phyloP scores from a whole-genome alignment of 2,797 vertebrate species.

The Alectoris magna region DNA sequence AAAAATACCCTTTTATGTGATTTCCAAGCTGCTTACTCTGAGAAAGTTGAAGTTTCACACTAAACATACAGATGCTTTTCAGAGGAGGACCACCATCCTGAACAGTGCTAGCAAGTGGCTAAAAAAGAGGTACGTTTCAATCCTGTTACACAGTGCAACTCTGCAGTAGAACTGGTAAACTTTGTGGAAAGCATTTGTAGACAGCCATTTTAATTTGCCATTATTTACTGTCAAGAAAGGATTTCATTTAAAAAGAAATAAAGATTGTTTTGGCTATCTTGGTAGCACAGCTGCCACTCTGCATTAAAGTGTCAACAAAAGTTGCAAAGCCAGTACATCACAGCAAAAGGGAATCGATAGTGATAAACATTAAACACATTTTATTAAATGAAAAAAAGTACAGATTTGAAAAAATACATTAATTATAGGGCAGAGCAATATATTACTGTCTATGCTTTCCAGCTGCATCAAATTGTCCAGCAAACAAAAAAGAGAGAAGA shows the following conservation, averaged over 20 bases:
- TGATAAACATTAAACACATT: not conserved
- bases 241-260: conserved; percentile 17
- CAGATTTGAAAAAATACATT: not conserved
- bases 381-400: not conserved
- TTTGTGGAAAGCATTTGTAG: not conserved
- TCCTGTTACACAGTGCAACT: not conserved
- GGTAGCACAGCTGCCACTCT: conserved; percentile 5
- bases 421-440: not conserved
- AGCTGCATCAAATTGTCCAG: not conserved
- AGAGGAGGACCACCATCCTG: not conserved
- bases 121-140: not conserved
- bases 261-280: conserved; percentile 11
- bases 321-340: conserved; percentile 17
- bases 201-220: not conserved
- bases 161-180: not conserved
- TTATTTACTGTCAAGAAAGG: not conserved
- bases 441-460: not conserved
- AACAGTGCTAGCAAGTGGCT: not conserved
- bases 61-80: not conserved
- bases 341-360: not conserved
- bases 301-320: conserved; percentile 28
- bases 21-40: not conserved
- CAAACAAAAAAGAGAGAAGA: not conserved
- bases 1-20: not conserved
- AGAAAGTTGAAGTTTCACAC: not conserved